Evolutionary conservation across 2,797 vertebrate genomes (phyloP), one percentile per base, ranked within the genome.

Genomic region (Decapterus maruadsi): DNA sequence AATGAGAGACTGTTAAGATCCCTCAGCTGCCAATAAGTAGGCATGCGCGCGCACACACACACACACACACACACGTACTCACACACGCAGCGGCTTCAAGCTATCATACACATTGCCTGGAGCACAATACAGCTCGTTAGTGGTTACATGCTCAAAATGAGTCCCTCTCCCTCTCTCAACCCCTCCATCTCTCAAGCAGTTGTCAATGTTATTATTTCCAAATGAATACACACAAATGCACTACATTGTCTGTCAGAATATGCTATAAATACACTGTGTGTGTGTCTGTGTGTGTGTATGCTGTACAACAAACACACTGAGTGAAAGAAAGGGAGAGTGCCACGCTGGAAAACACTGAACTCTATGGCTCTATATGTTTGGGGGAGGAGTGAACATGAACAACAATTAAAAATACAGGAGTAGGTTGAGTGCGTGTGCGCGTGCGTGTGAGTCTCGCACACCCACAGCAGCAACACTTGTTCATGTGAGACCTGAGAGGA

Each of bases 41-140:
- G 62, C 63, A 66, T 54, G 12, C 65, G 60, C 62, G 66, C 67
- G 11, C 61, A 34, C 58, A 75, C 63, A 53, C 74, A 54, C 72
- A 56, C 46, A 59, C 71, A 60, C 71, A 67, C 54, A 75, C 75
- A 72, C 54, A 75, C 57, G 50, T 65, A 81, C 63, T 70, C 71
- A 60, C 71, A 67, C 54, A 75, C 75, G 75, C 54, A 75, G 83
- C 65, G 55, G 86, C 92, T 93, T 84, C 59, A 87, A 92, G 90
- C 91, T 87, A 93, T 92, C 93, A 87, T 81, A 90, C 89, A 93
- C 86, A 80, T 86, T 48, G 92, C 93, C 92, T 75, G 79, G 46
- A 92, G 93, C 92, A 93, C 91, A 91, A 92, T 91, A 92, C 90
- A 92, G 92, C 92, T 94, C 90, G 89, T 93, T 93, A 92, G 90